Base-by-base conservation (phyloP, 2,797 vertebrate genomes). In the Neosalanx taihuensis region DNA sequence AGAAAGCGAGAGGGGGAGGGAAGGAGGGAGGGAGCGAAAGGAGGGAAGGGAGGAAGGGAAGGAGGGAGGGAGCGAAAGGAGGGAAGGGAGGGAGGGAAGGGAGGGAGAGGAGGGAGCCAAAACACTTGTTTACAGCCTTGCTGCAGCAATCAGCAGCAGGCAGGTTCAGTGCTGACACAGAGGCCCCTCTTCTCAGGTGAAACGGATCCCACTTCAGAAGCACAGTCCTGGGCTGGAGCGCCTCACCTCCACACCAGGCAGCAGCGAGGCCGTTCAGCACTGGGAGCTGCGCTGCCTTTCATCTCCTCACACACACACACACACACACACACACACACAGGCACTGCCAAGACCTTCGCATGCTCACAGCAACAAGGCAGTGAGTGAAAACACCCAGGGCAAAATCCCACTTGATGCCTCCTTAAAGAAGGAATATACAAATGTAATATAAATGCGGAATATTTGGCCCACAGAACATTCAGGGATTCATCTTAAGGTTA, bases 141-240 rank as follows among this genome's bases (percentile, higher is more conserved):
- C 79, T 82, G 80, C 81, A 29, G 64, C 76, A 79, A 89, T 91
- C 89, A 89, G 86, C 86, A 87, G 85, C 84, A 5, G 67, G 30
- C 76, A 81, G 79, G 77, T 80, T 86, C 76, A 30, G 82, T 72
- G 75, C 77, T 64, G 87, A 85, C 85, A 85, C 84, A 69, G 79
- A 86, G 85, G 83, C 84, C 84, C 81, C 80, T 71, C 74, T 74
- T 83, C 88, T 89, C 88, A 89, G 84, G 85, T 84, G 86, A 83
- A 85, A 85, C 81, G 85, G 86, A 90, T 86, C 89, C 87, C 85
- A 87, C 86, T 86, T 89, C 86, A 88, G 86, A 89, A 81, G 83
- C 83, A 85, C 84, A 89, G 87, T 86, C 87, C 89, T 85, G 87
- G 51, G 87, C 73, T 80, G 83, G 84, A 85, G 82, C 80, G 73